Percentiles rank a stretch among this genome's conserved stretches.
phyloP scores from a whole-genome alignment of 2,113 vertebrate species.

The Thryonomys swinderianus region DNA sequence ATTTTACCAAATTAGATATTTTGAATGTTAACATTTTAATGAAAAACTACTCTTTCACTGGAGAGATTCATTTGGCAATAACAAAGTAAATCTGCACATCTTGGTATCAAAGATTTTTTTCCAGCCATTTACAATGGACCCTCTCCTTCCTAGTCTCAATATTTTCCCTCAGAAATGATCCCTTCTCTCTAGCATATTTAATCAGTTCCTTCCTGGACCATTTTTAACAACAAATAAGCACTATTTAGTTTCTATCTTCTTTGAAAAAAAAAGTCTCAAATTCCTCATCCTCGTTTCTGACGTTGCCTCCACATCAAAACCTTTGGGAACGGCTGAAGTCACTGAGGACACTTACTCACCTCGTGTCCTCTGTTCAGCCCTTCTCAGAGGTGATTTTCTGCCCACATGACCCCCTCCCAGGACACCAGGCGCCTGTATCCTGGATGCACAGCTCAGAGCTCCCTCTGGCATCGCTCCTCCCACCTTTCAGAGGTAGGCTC shows the following conservation, averaged over 20 bases:
- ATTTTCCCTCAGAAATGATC: background rate
- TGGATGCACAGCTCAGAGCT: background rate
- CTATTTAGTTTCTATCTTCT: background rate
- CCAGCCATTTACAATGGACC: background rate
- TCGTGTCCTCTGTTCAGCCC: background rate
- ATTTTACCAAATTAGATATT: background rate
- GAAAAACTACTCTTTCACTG: conserved; percentile 5
- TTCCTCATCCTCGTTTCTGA: background rate
- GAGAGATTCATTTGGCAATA: background rate
- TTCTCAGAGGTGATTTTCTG: background rate
- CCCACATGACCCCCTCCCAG: background rate
- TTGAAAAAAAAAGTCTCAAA: background rate
- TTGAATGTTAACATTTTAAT: background rate
- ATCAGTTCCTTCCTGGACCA: background rate
- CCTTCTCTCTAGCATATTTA: background rate
- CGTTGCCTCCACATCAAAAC: background rate
- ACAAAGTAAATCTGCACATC: background rate
- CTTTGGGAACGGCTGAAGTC: background rate
- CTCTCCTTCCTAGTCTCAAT: background rate
- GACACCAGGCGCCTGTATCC: background rate
- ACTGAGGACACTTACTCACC: background rate
- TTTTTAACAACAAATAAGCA: background rate
- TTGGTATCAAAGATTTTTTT: background rate
- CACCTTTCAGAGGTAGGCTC: background rate
- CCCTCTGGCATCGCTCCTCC: background rate